Conservation (phyloP, 2,797 vertebrate species). For the Chrosomus eos region DNA sequence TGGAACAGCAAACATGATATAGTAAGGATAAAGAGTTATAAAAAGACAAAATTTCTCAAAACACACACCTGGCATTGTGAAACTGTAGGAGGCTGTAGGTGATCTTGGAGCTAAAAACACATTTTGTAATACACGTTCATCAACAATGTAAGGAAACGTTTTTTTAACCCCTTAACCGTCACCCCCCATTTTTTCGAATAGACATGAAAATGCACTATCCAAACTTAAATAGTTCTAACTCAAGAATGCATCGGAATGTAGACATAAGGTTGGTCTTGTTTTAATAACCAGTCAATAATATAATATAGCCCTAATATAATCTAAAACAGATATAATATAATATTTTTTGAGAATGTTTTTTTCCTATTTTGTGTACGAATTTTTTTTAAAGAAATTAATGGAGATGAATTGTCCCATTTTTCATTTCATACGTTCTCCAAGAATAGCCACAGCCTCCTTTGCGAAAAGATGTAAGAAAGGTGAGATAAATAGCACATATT, state of each 20-base stretch:
- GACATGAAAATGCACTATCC: too few relatives aligned
- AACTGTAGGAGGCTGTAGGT: slow-evolving; percentile 30
- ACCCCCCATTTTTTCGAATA: too few relatives aligned
- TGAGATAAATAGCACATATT: slow-evolving; percentile 25
- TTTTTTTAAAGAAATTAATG: background rate
- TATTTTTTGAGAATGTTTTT: too few relatives aligned
- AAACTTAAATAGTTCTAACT: too few relatives aligned
- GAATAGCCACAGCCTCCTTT: slow-evolving; percentile 20
- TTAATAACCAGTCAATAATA: background rate
- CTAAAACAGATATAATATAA: background rate
- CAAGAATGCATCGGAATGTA: too few relatives aligned
- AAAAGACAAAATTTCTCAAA: slow-evolving; percentile 8
- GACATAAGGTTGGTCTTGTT: too few relatives aligned
- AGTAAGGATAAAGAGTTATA: background rate
- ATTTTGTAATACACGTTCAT: background rate
- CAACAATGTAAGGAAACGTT: background rate
- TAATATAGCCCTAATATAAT: background rate
- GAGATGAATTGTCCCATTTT: background rate
- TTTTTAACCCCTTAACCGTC: background rate
- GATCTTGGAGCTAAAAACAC: background rate
- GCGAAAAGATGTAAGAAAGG: slow-evolving; percentile 28
- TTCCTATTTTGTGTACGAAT: background rate
- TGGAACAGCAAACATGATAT: background rate
- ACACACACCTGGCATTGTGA: slow-evolving; percentile 14
- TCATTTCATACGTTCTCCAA: background rate